phyloP scores from a whole-genome alignment of 1,140 invertebrate genomes.

The Pachyrhynchus sulphureomaculatus region DNA sequence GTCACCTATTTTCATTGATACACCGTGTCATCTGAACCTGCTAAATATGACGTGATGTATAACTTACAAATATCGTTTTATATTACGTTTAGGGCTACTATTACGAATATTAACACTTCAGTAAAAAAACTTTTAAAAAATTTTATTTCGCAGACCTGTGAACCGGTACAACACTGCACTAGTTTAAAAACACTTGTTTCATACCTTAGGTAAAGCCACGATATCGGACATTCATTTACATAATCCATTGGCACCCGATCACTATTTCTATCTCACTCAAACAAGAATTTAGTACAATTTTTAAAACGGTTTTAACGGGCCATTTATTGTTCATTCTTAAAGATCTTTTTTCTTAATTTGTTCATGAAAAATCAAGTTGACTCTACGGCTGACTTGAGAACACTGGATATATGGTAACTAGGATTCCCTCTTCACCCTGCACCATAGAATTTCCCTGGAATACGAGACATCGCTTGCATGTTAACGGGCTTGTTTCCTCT shows the following conservation, averaged over 20 bases:
- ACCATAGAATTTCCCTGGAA: conserved; percentile 57
- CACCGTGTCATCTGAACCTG: too few relatives aligned
- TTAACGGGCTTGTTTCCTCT: conserved; percentile 56
- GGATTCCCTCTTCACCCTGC: conserved; percentile 48
- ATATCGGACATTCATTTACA: neutral
- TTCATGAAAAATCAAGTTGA: conserved; percentile 30
- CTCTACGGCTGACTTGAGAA: conserved; percentile 51
- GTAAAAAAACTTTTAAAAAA: too few relatives aligned
- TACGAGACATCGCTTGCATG: conserved; percentile 55
- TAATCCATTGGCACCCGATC: conserved; percentile 1
- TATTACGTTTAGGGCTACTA: too few relatives aligned
- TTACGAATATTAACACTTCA: too few relatives aligned
- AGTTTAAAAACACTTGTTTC: too few relatives aligned
- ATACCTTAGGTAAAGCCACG: too few relatives aligned
- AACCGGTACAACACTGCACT: too few relatives aligned
- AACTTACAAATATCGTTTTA: too few relatives aligned
- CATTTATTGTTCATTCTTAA: neutral
- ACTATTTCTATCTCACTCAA: neutral
- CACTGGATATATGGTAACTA: conserved; percentile 54
- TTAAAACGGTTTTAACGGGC: neutral
- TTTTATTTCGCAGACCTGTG: too few relatives aligned
- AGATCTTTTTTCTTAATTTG: conserved; percentile 14
- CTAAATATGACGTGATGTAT: too few relatives aligned
- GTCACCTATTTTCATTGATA: too few relatives aligned
- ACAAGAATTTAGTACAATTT: neutral